A percentile compares a stretch with the other conserved stretches of the same genome.
phyloP scores from a whole-genome alignment of 2,797 vertebrate species.

The Salarias fasciatus region DNA sequence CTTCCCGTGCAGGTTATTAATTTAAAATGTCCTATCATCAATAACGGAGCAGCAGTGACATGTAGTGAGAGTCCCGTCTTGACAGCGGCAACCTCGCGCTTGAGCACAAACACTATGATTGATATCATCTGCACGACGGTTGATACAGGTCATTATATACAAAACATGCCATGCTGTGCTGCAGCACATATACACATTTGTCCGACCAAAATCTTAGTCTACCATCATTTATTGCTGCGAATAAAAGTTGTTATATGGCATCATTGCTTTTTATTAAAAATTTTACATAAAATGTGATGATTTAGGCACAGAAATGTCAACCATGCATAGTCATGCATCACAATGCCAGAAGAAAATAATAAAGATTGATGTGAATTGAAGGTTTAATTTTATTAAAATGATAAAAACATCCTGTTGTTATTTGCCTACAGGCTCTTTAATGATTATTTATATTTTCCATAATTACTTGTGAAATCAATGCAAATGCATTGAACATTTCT shows the following conservation, averaged over 20 bases:
- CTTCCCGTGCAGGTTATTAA: conserved; percentile 68
- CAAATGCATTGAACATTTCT: neutral
- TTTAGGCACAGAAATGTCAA: neutral
- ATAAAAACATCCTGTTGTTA: neutral
- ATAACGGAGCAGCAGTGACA: conserved; percentile 68
- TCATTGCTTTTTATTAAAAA: neutral
- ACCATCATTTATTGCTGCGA: conserved; percentile 11
- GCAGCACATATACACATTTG: conserved; percentile 49
- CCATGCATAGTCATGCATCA: neutral
- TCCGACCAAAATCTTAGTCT: conserved; percentile 36
- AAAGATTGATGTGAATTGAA: neutral
- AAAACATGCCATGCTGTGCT: conserved; percentile 40
- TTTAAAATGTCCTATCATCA: conserved; percentile 75
- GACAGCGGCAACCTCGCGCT: conserved; percentile 65
- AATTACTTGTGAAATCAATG: neutral
- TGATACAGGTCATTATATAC: conserved; percentile 71
- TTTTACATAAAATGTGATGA: neutral
- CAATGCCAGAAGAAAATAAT: neutral
- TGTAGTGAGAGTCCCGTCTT: conserved; percentile 59
- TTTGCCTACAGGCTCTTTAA: neutral
- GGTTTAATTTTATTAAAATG: neutral
- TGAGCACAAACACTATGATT: conserved; percentile 69
- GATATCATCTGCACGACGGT: conserved; percentile 57
- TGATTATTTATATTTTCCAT: neutral
- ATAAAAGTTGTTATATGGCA: conserved; percentile 4